Percentiles rank a stretch among this genome's conserved stretches.
phyloP scores from a whole-genome alignment of 1,140 invertebrate genomes.

The Drosophila lini region DNA sequence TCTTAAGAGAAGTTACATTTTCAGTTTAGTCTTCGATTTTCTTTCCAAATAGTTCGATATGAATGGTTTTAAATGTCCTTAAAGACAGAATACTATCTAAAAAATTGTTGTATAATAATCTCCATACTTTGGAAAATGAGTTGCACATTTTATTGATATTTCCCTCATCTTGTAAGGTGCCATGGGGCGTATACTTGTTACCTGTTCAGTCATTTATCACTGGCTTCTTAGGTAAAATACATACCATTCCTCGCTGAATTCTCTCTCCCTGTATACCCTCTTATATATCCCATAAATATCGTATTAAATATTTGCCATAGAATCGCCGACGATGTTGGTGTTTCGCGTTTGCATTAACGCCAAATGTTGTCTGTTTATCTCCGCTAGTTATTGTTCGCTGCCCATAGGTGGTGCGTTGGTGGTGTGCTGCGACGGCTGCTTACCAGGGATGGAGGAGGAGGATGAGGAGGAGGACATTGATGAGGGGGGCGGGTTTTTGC shows the following conservation, averaged over 20 bases:
- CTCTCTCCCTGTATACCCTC: slow-evolving; percentile 6
- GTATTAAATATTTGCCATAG: slow-evolving; percentile 80
- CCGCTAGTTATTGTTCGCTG: slow-evolving; percentile 73
- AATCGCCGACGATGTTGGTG: slow-evolving; percentile 48
- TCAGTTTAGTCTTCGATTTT: background rate
- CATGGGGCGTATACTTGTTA: slow-evolving; percentile 1
- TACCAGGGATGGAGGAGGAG: background rate
- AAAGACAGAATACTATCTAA: background rate
- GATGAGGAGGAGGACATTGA: background rate
- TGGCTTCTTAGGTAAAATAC: slow-evolving; percentile 49
- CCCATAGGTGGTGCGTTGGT: slow-evolving; percentile 45
- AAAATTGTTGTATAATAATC: background rate
- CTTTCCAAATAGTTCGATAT: background rate
- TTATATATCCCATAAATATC: slow-evolving; percentile 62
- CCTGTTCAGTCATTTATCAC: slow-evolving; percentile 70
- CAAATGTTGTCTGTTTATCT: slow-evolving; percentile 80
- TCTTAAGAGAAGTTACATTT: background rate
- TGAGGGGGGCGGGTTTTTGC: slow-evolving; percentile 20
- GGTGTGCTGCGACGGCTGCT: background rate
- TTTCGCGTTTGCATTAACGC: slow-evolving; percentile 73
- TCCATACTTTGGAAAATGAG: background rate
- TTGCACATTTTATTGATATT: slow-evolving; percentile 8
- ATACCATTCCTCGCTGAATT: slow-evolving; percentile 4
- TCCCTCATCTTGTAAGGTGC: background rate
- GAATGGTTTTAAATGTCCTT: background rate